phyloP scores from a whole-genome alignment of 2,113 vertebrate species.

The Okapia johnstoni region DNA sequence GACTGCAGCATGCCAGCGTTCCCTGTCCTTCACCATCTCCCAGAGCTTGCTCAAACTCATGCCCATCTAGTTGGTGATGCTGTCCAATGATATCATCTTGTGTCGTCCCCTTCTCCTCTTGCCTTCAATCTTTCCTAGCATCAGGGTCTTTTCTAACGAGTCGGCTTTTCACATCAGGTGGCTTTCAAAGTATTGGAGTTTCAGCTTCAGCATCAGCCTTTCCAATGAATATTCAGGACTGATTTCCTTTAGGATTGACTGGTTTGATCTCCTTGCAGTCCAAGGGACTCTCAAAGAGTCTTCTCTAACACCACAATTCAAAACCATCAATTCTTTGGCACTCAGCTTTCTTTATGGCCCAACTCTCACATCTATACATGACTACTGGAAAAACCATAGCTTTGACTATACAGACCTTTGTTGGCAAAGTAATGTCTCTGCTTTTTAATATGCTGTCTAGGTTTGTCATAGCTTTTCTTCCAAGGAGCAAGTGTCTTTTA shows the following conservation, averaged over 20 bases:
- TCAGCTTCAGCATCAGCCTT: not conserved
- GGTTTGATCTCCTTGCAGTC: not conserved
- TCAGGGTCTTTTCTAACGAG: not conserved
- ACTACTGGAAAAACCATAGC: not conserved
- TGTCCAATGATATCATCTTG: not conserved
- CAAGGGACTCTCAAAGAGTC: not conserved
- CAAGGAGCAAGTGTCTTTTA: not conserved
- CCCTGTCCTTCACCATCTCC: not conserved
- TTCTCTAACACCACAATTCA: not conserved
- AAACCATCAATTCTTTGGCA: not conserved
- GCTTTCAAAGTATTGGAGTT: not conserved
- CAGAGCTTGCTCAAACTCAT: not conserved
- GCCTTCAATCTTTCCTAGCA: not conserved
- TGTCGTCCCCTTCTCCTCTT: not conserved
- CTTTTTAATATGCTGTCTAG: not conserved
- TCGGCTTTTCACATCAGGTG: not conserved
- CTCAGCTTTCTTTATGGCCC: not conserved
- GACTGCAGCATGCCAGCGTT: not conserved
- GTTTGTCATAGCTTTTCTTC: not conserved
- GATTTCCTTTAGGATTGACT: not conserved
- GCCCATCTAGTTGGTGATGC: not conserved
- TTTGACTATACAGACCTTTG: not conserved
- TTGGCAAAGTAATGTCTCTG: not conserved
- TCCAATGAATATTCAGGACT: not conserved
- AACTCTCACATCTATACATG: not conserved